phyloP scores from a whole-genome alignment of 2,113 vertebrate species.

The Gallinago undulata region DNA sequence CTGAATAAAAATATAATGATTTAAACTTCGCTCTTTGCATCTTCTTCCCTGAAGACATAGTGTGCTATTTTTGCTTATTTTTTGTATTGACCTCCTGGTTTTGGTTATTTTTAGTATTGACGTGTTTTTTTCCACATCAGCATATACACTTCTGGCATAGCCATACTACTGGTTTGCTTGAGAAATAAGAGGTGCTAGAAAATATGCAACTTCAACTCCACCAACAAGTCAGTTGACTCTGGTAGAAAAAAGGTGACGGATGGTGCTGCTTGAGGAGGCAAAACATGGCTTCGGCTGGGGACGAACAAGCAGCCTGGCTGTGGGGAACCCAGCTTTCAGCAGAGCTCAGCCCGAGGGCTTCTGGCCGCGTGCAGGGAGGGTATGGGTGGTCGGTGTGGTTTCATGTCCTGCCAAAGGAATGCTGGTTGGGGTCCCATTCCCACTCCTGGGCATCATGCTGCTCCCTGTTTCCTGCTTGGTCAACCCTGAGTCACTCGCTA shows the following conservation, averaged over 20 bases:
- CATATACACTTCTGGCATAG: neutral
- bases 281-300: neutral
- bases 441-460: fast-evolving
- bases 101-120: neutral
- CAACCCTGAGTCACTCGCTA: fast-evolving
- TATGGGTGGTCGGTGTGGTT: neutral
- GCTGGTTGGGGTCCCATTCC: neutral
- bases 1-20: neutral
- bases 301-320: fast-evolving
- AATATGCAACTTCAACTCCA: neutral
- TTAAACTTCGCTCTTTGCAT: neutral
- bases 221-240: fast-evolving
- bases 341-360: neutral
- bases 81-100: neutral
- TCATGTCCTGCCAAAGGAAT: fast-evolving
- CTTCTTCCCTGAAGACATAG: neutral
- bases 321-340: neutral
- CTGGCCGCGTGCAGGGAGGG: neutral
- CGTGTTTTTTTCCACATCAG: neutral
- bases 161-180: neutral
- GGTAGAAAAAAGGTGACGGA: neutral
- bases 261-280: fast-evolving
- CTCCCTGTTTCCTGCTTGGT: neutral
- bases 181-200: neutral
- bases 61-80: neutral